A percentile compares a stretch with the other conserved stretches of the same genome.
These are phyloP conservation scores for Tetropium fuscum DNA, from an alignment of 2,888 invertebrate genomes.

Conservation along the genomic window DNA sequence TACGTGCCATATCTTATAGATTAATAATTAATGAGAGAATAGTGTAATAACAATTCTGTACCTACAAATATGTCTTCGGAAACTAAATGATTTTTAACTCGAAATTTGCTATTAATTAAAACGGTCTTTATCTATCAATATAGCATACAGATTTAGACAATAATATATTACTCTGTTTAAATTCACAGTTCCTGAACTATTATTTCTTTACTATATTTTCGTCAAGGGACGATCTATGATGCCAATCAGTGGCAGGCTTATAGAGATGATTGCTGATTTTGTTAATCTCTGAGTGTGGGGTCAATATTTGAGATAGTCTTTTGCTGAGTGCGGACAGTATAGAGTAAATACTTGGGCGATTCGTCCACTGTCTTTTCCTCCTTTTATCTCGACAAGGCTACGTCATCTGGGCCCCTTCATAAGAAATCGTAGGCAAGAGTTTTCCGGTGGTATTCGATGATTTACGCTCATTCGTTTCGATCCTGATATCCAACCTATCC, in stretches of 20 bases:
- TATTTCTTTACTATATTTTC: no score
- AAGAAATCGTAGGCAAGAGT: constrained; percentile 27
- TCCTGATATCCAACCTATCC: neutral
- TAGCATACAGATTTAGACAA: no score
- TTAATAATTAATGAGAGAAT: no score
- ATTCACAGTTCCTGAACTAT: constrained; percentile 7
- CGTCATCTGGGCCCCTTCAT: constrained; percentile 26
- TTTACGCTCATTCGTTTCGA: constrained; percentile 4
- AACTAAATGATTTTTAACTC: no score
- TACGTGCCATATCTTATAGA: no score
- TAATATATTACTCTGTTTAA: no score
- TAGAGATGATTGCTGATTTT: constrained; percentile 42
- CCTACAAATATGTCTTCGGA: no score
- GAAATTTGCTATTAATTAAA: no score
- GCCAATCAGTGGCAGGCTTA: constrained; percentile 32
- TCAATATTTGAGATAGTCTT: constrained; percentile 45
- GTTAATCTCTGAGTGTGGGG: constrained; percentile 41
- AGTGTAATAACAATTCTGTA: no score
- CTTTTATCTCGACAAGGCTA: constrained; percentile 22
- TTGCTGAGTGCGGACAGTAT: constrained; percentile 41
- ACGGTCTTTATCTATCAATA: no score
- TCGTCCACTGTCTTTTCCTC: constrained; percentile 33
- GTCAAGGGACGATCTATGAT: constrained; percentile 18
- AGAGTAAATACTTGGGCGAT: constrained; percentile 41
- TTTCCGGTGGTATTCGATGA: constrained; percentile 18